phyloP scores from a whole-genome alignment of 2,113 vertebrate genomes.

The Synodontis membranacea region DNA sequence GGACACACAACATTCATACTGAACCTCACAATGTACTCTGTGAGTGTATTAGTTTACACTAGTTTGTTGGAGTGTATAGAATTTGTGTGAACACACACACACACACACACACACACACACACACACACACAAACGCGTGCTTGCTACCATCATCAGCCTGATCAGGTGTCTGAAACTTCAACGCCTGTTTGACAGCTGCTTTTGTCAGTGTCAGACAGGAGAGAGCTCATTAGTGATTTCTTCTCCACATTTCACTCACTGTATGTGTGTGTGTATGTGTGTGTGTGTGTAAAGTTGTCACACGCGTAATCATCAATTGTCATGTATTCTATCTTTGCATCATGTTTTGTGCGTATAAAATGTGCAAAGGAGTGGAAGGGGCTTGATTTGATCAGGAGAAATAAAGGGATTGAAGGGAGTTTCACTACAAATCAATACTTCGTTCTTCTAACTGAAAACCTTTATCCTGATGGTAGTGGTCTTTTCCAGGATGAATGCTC shows the following conservation, averaged over 20 bases:
- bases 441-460: neutral
- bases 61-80: neutral
- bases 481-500: neutral
- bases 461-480: neutral
- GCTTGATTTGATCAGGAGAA: neutral
- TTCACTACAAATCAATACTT: neutral
- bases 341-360: neutral
- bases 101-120: constrained; percentile 9
- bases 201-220: constrained; percentile 39
- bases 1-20: neutral
- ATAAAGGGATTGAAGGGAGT: neutral
- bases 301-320: neutral
- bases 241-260: constrained; percentile 6
- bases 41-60: neutral
- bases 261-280: constrained; percentile 10
- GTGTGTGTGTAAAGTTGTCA: neutral
- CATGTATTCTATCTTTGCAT: neutral
- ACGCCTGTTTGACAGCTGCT: constrained; percentile 26
- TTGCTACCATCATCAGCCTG: constrained; percentile 5
- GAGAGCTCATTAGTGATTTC: constrained; percentile 33
- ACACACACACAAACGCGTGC: neutral
- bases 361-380: neutral
- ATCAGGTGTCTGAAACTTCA: constrained; percentile 31
- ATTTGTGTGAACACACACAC: neutral
- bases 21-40: neutral